Evolutionary conservation across 2,113 vertebrate genomes (phyloP).

Genomic region (Capreolus pygargus): DNA sequence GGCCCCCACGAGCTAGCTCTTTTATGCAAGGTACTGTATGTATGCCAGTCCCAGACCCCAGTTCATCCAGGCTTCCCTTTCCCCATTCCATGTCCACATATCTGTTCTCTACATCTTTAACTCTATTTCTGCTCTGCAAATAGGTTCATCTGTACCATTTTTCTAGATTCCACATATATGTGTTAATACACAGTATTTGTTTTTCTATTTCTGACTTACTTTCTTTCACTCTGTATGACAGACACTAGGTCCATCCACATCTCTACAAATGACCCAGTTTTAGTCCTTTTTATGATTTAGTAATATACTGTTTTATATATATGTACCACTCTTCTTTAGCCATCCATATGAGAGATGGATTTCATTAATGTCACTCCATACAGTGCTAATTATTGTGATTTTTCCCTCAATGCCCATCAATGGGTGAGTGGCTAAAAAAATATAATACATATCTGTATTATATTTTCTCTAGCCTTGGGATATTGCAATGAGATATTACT

Average conservation of each 20-base stretch:
- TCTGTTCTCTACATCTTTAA: not conserved
- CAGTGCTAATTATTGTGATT: not conserved
- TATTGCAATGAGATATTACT: not conserved
- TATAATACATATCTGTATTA: not conserved
- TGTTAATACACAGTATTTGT: not conserved
- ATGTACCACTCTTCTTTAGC: not conserved
- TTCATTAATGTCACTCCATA: not conserved
- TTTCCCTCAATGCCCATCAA: not conserved
- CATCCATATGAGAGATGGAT: not conserved
- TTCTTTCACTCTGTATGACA: not conserved
- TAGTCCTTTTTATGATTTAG: not conserved
- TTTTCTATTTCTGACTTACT: not conserved
- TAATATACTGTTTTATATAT: not conserved
- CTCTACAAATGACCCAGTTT: not conserved
- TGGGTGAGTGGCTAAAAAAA: not conserved
- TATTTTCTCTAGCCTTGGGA: not conserved
- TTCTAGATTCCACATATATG: not conserved
- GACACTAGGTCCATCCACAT: not conserved
- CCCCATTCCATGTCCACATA: not conserved
- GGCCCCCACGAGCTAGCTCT: not conserved
- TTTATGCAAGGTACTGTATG: not conserved
- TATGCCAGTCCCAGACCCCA: not conserved
- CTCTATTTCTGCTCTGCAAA: not conserved
- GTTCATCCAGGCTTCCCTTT: not conserved
- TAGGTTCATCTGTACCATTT: not conserved